A percentile compares a stretch with the other conserved stretches of the same genome.
phyloP scores from a whole-genome alignment of 2,888 invertebrate species.

The Lissonota sp. region DNA sequence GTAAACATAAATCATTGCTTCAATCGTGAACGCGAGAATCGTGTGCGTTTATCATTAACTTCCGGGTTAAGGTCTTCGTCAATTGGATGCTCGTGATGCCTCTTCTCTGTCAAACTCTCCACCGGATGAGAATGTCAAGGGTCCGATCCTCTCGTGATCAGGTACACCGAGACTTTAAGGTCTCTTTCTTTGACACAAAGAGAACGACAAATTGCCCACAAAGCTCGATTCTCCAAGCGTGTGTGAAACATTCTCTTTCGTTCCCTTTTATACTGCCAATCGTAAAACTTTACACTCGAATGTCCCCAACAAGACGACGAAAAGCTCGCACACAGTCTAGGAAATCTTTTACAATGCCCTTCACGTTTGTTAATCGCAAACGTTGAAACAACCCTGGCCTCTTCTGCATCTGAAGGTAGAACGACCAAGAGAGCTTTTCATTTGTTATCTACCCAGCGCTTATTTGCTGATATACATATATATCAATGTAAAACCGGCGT shows the following conservation, averaged over 20 bases:
- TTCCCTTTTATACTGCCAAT: conserved; percentile 31
- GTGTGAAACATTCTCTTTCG: not conserved
- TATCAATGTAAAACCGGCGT: conserved; percentile 19
- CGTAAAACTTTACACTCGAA: conserved; percentile 41
- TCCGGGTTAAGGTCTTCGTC: conserved; percentile 49
- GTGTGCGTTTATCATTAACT: conserved; percentile 41
- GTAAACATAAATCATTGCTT: too few relatives aligned
- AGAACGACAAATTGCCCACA: conserved; percentile 9
- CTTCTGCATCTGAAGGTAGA: not conserved
- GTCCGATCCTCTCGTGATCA: conserved; percentile 45
- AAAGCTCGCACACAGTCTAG: conserved; percentile 19
- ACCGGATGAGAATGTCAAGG: conserved; percentile 55
- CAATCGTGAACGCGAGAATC: too few relatives aligned
- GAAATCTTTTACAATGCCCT: conserved; percentile 40
- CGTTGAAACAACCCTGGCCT: conserved; percentile 10
- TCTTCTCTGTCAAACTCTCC: not conserved
- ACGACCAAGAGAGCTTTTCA: not conserved
- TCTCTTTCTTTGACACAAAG: too few relatives aligned
- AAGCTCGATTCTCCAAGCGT: too few relatives aligned
- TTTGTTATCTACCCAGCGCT: not conserved
- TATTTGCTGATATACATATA: too few relatives aligned
- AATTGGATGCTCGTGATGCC: conserved; percentile 1
- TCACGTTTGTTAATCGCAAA: conserved; percentile 34
- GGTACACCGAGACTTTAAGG: conserved; percentile 35
- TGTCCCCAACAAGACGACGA: conserved; percentile 5